A percentile compares a stretch with the other conserved stretches of the same genome.
Evolutionary conservation across 2,888 invertebrate species (phyloP).

Genomic region (Tenthredo scrophulariae): DNA sequence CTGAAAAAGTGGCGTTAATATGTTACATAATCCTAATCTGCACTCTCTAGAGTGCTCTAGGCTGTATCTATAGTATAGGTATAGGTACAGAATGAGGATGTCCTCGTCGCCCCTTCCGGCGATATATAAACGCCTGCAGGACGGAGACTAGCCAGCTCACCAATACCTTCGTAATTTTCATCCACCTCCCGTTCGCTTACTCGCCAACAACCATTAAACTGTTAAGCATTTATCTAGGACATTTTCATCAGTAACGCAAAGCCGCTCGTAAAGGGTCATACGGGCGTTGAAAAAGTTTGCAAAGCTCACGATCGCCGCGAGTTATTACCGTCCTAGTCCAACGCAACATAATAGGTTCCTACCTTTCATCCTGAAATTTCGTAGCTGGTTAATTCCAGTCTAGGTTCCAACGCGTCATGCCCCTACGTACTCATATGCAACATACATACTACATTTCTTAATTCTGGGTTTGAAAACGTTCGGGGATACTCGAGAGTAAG

Average conservation of each 20-base stretch:
- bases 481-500: neutral
- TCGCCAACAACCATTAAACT: constrained; percentile 51
- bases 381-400: neutral
- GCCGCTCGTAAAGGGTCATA: constrained; percentile 27
- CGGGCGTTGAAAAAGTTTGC: constrained; percentile 10
- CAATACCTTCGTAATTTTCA: constrained; percentile 38
- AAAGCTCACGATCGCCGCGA: constrained; percentile 13
- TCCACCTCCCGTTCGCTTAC: constrained; percentile 11
- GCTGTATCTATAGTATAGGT: neutral
- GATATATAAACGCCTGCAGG: constrained; percentile 21
- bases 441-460: neutral
- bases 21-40: neutral
- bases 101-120: constrained; percentile 38
- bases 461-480: constrained; percentile 23
- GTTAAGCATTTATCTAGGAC: constrained; percentile 53
- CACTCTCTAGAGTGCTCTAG: neutral
- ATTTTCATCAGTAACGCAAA: constrained; percentile 46
- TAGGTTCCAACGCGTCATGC: neutral
- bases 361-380: neutral
- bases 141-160: neutral
- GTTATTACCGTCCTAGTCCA: constrained; percentile 3
- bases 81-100: constrained; percentile 43
- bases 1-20: neutral
- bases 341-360: neutral
- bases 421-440: neutral